Evolutionary conservation across 2,888 invertebrate species (phyloP).

Genomic region (Cheilosia grossa): DNA sequence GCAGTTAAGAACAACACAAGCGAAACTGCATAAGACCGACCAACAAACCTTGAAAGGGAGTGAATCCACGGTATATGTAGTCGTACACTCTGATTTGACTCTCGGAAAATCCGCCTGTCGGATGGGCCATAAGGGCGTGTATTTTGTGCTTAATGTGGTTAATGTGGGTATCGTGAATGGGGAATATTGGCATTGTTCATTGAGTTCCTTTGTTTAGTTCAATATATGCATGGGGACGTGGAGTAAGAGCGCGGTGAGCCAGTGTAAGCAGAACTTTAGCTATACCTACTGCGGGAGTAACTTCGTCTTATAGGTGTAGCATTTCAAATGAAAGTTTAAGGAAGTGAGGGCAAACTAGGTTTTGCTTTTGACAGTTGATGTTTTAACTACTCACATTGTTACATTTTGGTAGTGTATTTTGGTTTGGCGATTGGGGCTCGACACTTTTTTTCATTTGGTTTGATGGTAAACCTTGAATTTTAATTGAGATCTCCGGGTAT

Average conservation of each 20-base stretch:
- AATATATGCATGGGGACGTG: background rate
- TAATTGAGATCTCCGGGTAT: too few species aligned
- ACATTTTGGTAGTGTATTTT: too few species aligned
- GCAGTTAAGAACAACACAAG: constrained; percentile 62
- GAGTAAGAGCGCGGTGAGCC: background rate
- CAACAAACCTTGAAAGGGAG: constrained; percentile 20
- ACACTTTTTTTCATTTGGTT: too few species aligned
- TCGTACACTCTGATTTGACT: constrained; percentile 38
- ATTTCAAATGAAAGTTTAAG: too few species aligned
- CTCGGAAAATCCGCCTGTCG: constrained; percentile 15
- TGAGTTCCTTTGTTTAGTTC: background rate
- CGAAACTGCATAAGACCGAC: constrained; percentile 47
- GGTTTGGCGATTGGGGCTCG: too few species aligned
- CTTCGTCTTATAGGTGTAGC: too few species aligned
- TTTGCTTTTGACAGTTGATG: too few species aligned
- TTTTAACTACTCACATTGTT: too few species aligned
- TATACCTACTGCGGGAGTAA: too few species aligned
- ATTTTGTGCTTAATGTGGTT: background rate
- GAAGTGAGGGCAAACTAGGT: too few species aligned
- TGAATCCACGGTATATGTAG: background rate
- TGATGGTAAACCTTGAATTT: too few species aligned
- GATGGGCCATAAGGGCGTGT: background rate
- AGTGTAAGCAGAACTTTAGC: too few species aligned
- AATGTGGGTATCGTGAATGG: background rate
- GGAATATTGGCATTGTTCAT: constrained; percentile 6